Conservation (phyloP, 2,888 invertebrate genomes). For the Calameuta idolon region DNA sequence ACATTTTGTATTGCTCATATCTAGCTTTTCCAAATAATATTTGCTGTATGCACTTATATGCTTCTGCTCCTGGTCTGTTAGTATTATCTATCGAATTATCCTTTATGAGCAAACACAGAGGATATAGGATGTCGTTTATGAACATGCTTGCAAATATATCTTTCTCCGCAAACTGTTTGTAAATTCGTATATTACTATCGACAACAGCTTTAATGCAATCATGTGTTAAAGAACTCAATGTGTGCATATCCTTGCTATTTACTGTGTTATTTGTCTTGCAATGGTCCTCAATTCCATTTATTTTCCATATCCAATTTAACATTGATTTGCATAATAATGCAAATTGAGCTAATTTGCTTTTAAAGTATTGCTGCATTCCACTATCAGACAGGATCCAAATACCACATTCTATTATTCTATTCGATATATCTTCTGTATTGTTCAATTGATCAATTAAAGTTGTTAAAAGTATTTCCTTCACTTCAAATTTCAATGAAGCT, state of each 20-base stretch:
- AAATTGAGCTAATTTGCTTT: constrained; percentile 33
- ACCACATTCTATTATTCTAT: constrained; percentile 39
- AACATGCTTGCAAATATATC: constrained; percentile 41
- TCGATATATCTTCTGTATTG: constrained; percentile 16
- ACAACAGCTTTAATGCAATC: constrained; percentile 29
- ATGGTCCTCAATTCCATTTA: constrained; percentile 11
- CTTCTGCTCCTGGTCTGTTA: constrained; percentile 41
- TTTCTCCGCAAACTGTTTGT: constrained; percentile 37
- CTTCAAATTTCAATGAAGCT: constrained; percentile 34
- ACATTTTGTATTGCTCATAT: constrained; percentile 26
- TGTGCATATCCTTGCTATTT: background rate
- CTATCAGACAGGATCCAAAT: constrained; percentile 33
- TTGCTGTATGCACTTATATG: constrained; percentile 50
- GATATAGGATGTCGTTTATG: constrained; percentile 45
- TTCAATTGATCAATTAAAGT: constrained; percentile 36
- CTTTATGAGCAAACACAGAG: constrained; percentile 42
- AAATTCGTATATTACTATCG: constrained; percentile 37
- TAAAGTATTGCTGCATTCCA: constrained; percentile 45
- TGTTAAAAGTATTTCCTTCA: constrained; percentile 42
- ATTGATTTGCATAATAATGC: constrained; percentile 35
- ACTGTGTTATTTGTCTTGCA: constrained; percentile 16
- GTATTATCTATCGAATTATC: constrained; percentile 22
- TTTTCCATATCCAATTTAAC: constrained; percentile 29
- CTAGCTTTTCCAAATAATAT: constrained; percentile 45
- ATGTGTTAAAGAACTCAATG: constrained; percentile 7